Evolutionary conservation across 1,140 invertebrate species (phyloP), one percentile per base, ranked within the genome.

Genomic region (Agrilus planipennis): DNA sequence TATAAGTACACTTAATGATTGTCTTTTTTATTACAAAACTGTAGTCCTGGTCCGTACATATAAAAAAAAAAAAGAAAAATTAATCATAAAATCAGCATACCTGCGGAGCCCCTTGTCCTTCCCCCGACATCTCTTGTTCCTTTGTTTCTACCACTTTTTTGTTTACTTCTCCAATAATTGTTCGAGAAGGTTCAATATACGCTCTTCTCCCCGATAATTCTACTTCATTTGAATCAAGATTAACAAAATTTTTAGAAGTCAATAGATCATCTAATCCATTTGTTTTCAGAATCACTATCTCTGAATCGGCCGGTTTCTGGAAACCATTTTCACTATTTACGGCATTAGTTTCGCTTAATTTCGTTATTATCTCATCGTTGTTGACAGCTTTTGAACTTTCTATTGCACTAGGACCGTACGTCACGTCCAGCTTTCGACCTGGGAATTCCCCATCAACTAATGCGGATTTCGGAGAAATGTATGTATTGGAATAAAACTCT

Each of bases 31-130:
- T n/a, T n/a, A n/a, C n/a, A n/a, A n/a, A n/a, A n/a, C n/a, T n/a
- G n/a, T n/a, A n/a, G n/a, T n/a, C n/a, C n/a, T n/a, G n/a, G n/a
- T n/a, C n/a, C n/a, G n/a, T n/a, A n/a, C n/a, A n/a, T n/a, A n/a
- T n/a, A n/a, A n/a, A n/a, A n/a, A n/a, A n/a, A n/a, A n/a, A n/a
- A n/a, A n/a, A n/a, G n/a, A n/a, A n/a, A n/a, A n/a, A n/a, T n/a
- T n/a, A n/a, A n/a, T n/a, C n/a, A n/a, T n/a, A n/a, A n/a, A n/a
- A n/a, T n/a, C n/a, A n/a, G n/a, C n/a, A n/a, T n/a, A n/a, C n/a
- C 38, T 44, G 34, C 69, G 76, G 77, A 72, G 75, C 77, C 77
- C 77, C 72, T 57, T 60, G 62, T 49, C 50, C 77, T 79, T 81
- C 78, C 77, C 78, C 77, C 77, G 76, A 75, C 28, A 15, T 31